A percentile compares a stretch with the other conserved stretches of the same genome.
Evolutionary conservation across 2,888 invertebrate species (phyloP).

Genomic region (Sesia apiformis): DNA sequence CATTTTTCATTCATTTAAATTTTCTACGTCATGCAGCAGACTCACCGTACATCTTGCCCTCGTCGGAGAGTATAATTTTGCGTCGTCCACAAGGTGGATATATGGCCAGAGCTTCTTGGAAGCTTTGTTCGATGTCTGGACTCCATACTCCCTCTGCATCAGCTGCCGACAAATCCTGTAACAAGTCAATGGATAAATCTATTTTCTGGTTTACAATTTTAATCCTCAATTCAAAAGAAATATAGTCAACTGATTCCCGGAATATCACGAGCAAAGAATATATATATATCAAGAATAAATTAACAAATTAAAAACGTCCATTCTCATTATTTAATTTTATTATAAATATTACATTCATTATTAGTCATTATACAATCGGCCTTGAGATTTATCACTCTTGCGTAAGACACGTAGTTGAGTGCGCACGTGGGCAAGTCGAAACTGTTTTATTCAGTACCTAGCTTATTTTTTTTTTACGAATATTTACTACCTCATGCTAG

Average conservation of each 20-base stretch:
- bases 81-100: constrained; percentile 99
- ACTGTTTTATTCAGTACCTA: too few relatives aligned
- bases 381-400: neutral
- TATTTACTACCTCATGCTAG: too few relatives aligned
- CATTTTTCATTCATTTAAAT: too few relatives aligned
- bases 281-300: too few relatives aligned
- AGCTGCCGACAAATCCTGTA: constrained; percentile 92
- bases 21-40: constrained; percentile 28
- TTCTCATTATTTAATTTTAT: too few relatives aligned
- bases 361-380: neutral
- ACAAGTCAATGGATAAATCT: neutral
- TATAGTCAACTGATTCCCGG: too few relatives aligned
- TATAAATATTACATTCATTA: neutral
- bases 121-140: constrained; percentile 99
- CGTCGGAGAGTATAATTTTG: constrained; percentile 99
- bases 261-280: too few relatives aligned
- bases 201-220: too few relatives aligned
- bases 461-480: too few relatives aligned
- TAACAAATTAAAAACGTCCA: too few relatives aligned
- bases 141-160: constrained; percentile 99
- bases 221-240: too few relatives aligned
- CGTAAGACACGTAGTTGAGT: neutral
- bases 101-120: constrained; percentile 99
- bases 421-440: neutral
- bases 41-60: constrained; percentile 99